phyloP scores from a whole-genome alignment of 2,797 vertebrate genomes.

The Gymnoscopelus microlampas region DNA sequence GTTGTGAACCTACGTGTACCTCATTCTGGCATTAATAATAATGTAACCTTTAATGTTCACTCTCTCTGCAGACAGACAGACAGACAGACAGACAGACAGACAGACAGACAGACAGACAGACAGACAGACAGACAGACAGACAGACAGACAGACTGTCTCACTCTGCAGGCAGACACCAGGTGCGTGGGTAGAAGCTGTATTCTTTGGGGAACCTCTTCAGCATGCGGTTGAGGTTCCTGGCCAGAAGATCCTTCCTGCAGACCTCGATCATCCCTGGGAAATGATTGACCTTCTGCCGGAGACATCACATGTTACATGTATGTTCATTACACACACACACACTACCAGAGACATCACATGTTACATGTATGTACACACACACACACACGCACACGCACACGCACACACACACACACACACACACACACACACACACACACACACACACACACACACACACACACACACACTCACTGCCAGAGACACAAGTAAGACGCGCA shows the following conservation, averaged over 20 bases:
- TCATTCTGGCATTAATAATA: too few species aligned
- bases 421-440: slow-evolving; percentile 28
- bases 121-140: not conserved
- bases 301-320: too few species aligned
- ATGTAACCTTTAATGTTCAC: too few species aligned
- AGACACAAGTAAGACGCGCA: too few species aligned
- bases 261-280: slow-evolving; percentile 78
- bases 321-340: too few species aligned
- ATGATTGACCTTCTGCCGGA: slow-evolving; percentile 74
- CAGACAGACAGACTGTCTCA: slow-evolving; percentile 8
- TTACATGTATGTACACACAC: too few species aligned
- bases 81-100: not conserved
- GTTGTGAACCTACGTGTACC: too few species aligned
- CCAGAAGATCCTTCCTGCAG: slow-evolving; percentile 76
- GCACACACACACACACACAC: slow-evolving; percentile 7
- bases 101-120: slow-evolving; percentile 1
- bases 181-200: slow-evolving; percentile 74
- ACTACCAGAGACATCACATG: too few species aligned
- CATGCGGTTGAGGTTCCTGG: slow-evolving; percentile 73
- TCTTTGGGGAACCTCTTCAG: slow-evolving; percentile 72
- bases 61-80: too few species aligned
- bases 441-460: slow-evolving; percentile 2
- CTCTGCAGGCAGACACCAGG: slow-evolving; percentile 74
- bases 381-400: not conserved
- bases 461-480: slow-evolving; percentile 37